Conservation (phyloP, 1,140 invertebrate genomes). For the Hycleus cichorii region DNA sequence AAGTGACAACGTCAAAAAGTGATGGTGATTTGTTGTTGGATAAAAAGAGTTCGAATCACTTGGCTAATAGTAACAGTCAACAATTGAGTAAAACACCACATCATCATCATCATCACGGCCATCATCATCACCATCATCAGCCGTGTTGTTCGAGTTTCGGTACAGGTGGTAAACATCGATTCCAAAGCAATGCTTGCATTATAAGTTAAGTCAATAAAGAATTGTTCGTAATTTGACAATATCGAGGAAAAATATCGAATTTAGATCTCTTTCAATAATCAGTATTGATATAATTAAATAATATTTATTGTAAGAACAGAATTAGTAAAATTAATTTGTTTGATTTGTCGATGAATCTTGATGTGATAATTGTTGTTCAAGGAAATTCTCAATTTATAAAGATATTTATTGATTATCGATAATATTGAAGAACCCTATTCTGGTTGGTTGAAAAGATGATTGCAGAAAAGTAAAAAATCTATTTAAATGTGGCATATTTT, state of each 20-base stretch:
- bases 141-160: slow-evolving; percentile 35
- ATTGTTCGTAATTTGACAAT: slow-evolving; percentile 1
- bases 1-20: slow-evolving; percentile 27
- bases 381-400: too few relatives aligned
- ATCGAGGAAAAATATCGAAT: not conserved
- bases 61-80: slow-evolving; percentile 32
- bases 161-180: slow-evolving; percentile 25
- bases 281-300: not conserved
- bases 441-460: too few relatives aligned
- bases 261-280: not conserved
- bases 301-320: not conserved
- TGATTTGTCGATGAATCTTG: too few relatives aligned
- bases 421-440: too few relatives aligned
- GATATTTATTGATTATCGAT: too few relatives aligned
- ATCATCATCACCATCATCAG: slow-evolving; percentile 19
- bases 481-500: too few relatives aligned
- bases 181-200: slow-evolving; percentile 35
- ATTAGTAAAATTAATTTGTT: too few relatives aligned
- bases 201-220: slow-evolving; percentile 11
- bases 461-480: too few relatives aligned
- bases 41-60: slow-evolving; percentile 1
- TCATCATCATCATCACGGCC: slow-evolving; percentile 10
- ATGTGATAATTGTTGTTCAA: too few relatives aligned
- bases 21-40: slow-evolving; percentile 28
- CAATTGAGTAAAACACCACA: slow-evolving; percentile 22